Evolutionary conservation across 2,113 vertebrate genomes (phyloP).

Genomic region (Bostrychus sinensis): DNA sequence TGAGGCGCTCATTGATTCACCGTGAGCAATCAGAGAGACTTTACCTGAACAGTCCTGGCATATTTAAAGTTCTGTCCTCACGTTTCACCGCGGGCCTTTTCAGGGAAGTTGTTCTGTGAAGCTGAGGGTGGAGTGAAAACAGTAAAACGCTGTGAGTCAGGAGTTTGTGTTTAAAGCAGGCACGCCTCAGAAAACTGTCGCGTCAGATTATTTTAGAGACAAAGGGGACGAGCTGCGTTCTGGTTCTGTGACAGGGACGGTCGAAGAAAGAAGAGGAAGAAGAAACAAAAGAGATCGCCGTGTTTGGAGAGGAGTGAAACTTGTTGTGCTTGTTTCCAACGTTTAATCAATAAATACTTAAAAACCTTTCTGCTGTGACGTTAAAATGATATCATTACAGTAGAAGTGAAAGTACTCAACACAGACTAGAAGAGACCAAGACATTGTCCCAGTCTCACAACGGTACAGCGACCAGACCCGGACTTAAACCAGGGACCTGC

Average conservation of each 20-base stretch:
- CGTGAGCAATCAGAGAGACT: neutral
- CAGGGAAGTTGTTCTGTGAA: slow-evolving; percentile 2
- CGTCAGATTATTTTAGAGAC: neutral
- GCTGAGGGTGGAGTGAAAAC: slow-evolving; percentile 10
- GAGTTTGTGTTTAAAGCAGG: neutral
- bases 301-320: neutral
- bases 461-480: too few species aligned
- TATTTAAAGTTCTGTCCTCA: neutral
- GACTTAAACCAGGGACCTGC: too few species aligned
- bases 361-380: too few species aligned
- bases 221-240: neutral
- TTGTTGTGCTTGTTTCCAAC: too few species aligned
- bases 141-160: slow-evolving; percentile 1
- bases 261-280: neutral
- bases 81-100: neutral
- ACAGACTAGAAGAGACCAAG: too few species aligned
- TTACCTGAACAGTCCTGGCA: neutral
- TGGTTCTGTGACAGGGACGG: neutral
- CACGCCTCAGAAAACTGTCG: slow-evolving; percentile 2
- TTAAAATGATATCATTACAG: too few species aligned
- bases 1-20: neutral
- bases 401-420: too few species aligned
- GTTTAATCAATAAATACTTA: too few species aligned
- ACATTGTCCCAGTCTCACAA: too few species aligned
- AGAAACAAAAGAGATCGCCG: neutral